Evolutionary conservation across 2,888 invertebrate species (phyloP).

Genomic region (Brachyptera risi): DNA sequence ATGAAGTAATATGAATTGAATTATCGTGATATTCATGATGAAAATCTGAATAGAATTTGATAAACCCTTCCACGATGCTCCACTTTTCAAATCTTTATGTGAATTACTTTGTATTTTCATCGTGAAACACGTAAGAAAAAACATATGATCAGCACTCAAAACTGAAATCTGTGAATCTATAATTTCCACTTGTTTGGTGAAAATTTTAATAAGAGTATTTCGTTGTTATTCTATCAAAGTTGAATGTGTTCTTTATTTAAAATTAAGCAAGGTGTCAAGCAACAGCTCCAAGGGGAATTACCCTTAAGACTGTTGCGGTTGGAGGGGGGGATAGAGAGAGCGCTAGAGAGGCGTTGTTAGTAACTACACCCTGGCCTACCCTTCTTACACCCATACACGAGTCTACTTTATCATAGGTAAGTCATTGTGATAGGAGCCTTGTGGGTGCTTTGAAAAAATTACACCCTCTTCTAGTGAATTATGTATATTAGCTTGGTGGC

Average conservation of each 20-base stretch:
- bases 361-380: neutral
- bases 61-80: no score
- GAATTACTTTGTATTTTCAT: no score
- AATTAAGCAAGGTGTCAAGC: neutral
- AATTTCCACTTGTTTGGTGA: no score
- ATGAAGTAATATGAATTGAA: no score
- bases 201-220: neutral
- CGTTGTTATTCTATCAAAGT: no score
- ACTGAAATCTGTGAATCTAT: no score
- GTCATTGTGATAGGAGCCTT: neutral
- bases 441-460: slow-evolving; percentile 10
- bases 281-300: neutral
- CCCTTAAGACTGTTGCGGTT: neutral
- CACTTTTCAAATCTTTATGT: no score
- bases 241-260: neutral
- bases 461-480: neutral
- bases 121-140: no score
- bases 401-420: neutral
- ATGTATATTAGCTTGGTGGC: neutral
- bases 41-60: no score
- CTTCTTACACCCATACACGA: neutral
- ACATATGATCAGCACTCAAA: no score
- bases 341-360: no score
- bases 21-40: no score
- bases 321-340: neutral